phyloP scores from a whole-genome alignment of 2,888 invertebrate genomes.

The Furcula furcula region DNA sequence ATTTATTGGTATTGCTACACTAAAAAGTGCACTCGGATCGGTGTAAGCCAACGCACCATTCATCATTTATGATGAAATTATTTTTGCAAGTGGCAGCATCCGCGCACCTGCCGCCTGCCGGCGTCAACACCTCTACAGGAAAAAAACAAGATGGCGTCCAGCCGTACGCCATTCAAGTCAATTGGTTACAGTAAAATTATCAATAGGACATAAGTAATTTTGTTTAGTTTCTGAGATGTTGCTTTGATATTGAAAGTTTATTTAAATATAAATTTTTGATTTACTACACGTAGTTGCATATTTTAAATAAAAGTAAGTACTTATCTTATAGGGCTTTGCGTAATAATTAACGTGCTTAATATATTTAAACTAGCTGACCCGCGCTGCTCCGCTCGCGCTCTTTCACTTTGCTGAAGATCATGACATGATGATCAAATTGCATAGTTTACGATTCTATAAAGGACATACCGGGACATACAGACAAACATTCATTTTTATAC shows the following conservation, averaged over 20 bases:
- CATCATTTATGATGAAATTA: conserved; percentile 61
- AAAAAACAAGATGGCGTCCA: conserved; percentile 38
- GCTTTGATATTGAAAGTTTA: conserved; percentile 41
- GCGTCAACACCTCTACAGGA: conserved; percentile 39
- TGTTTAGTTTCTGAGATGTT: conserved; percentile 38
- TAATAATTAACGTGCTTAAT: no score
- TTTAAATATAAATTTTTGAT: no score
- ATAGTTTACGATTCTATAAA: no score
- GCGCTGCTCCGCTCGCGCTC: no score
- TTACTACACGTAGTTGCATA: no score
- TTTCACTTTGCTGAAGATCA: no score
- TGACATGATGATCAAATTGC: no score
- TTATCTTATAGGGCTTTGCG: no score
- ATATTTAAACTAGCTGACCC: no score
- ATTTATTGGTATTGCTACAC: conserved; percentile 20
- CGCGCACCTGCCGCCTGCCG: conserved; percentile 62
- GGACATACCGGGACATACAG: no score
- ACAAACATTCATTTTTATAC: no score
- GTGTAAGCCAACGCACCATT: conserved; percentile 38
- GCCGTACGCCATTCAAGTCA: conserved; percentile 67
- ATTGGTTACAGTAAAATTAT: conserved; percentile 67
- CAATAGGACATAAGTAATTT: conserved; percentile 53
- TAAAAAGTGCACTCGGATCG: conserved; percentile 29
- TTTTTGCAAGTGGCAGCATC: conserved; percentile 50
- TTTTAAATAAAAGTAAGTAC: no score